A percentile compares a stretch with the other conserved stretches of the same genome.
Conservation (phyloP, 2,888 invertebrate genomes). For the Brachylomia viminalis region DNA sequence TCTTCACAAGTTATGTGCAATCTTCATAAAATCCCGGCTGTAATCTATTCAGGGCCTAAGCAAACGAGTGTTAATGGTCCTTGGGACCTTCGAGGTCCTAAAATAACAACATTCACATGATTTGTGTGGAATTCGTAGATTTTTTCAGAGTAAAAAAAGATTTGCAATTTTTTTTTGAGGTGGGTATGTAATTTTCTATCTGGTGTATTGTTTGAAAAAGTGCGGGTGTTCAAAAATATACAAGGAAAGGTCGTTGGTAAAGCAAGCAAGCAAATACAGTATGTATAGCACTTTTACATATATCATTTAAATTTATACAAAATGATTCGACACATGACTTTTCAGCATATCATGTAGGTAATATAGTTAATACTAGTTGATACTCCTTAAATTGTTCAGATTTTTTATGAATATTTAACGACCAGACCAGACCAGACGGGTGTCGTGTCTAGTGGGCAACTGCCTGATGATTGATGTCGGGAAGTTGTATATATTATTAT, state of each 20-base stretch:
- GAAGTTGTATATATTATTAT: no score
- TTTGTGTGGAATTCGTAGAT: constrained; percentile 61
- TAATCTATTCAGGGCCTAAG: constrained; percentile 72
- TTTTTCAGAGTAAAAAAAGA: constrained; percentile 29
- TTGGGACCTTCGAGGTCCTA: constrained; percentile 61
- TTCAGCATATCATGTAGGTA: no score
- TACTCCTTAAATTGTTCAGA: no score
- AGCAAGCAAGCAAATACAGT: no score
- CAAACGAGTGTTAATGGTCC: constrained; percentile 69
- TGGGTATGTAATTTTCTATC: constrained; percentile 9
- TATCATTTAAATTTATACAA: no score
- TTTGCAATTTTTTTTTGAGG: constrained; percentile 16
- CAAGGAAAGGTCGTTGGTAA: not conserved
- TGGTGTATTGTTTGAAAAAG: constrained; percentile 3
- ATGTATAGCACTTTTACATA: no score
- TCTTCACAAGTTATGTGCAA: constrained; percentile 59
- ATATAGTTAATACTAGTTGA: no score
- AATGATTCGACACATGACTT: no score
- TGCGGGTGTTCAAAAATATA: not conserved
- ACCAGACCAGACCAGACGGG: no score
- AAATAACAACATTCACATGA: constrained; percentile 69
- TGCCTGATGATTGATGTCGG: no score
- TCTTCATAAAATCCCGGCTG: constrained; percentile 63
- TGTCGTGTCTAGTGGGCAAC: no score
- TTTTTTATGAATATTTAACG: no score